These are phyloP conservation scores for Brachystomella parvula DNA, from an alignment of 1,140 invertebrate genomes.

Conservation along the genomic window DNA sequence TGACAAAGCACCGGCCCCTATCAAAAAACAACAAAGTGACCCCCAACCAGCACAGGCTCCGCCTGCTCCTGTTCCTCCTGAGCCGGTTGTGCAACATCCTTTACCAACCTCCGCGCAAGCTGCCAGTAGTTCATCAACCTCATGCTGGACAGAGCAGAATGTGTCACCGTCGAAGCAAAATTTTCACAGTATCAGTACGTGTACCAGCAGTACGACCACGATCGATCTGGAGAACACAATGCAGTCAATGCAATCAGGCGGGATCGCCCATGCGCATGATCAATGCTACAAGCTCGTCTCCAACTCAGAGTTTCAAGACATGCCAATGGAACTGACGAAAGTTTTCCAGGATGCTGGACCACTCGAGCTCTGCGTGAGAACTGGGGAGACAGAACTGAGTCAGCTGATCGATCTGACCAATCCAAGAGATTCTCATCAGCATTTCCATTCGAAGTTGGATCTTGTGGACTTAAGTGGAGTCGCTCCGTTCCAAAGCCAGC, in stretches of 20 bases:
- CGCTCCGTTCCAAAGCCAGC: background rate
- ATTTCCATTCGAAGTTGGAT: slow-evolving; percentile 4
- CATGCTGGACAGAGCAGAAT: background rate
- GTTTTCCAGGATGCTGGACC: slow-evolving; percentile 35
- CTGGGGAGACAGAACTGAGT: slow-evolving; percentile 26
- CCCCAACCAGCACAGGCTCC: background rate
- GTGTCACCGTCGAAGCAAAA: background rate
- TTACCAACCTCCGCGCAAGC: background rate
- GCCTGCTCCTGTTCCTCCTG: background rate
- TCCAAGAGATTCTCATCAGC: background rate
- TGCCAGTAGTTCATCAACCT: background rate
- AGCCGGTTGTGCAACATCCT: background rate
- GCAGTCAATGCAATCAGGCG: slow-evolving; percentile 3
- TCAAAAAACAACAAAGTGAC: background rate
- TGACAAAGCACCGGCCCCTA: background rate
- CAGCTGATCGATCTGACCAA: slow-evolving; percentile 29
- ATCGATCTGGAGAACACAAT: background rate
- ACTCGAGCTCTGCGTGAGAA: slow-evolving; percentile 33
- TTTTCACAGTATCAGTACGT: background rate
- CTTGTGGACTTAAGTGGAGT: background rate
- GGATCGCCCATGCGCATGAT: slow-evolving; percentile 9
- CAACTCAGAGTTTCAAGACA: slow-evolving; percentile 27
- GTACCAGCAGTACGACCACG: background rate
- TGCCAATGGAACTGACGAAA: slow-evolving; percentile 37
- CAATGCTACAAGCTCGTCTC: slow-evolving; percentile 33